Evolutionary conservation across 1,140 invertebrate species (phyloP), one percentile per base, ranked within the genome.

Genomic region (Drosophila paulistorum): DNA sequence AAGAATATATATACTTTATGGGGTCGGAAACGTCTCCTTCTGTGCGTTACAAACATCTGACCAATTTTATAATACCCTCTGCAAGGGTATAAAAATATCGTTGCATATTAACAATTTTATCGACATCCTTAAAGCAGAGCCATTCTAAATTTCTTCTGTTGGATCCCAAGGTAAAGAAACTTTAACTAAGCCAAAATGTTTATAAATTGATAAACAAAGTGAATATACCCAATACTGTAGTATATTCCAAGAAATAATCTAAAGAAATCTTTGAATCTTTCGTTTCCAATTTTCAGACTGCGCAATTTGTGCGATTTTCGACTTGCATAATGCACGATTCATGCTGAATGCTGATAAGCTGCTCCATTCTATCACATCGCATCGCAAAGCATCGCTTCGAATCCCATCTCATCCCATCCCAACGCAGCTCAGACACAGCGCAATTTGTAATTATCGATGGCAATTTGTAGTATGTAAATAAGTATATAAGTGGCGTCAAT

Each of bases 291-390:
- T 60, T 63, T 11, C 35, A 59, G 33, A 74, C 72, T 70, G 58
- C 59, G 74, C 70, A 77, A 41, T 77, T 77, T 78, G 74, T 78
- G 66, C 66, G 71, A 76, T 76, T 77, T 75, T 71, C 33, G 64
- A 65, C 67, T 82, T 86, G 82, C 82, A 86, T 86, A 87, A 86
- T 71, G 77, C 74, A 77, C 76, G 37, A 68, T 57, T 60, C 65
- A 17, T 13, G 1, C 41, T 76, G 79, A 87, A 85, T 76, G 71
- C 17, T 23, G 45, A 51, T 51, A 39, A 39, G 37, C 45, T 23
- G 17, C 45, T 20, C 45, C 10, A 17, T 20, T 20, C 45, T 7
- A 39, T 26, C 23, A 26, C 23, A 26, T 30, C 6, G 5, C 30
- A 30, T 5, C 3, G 26, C 26, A 30, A 4, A 4, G 26, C 26